Evolutionary conservation across 2,797 vertebrate species (phyloP).

Genomic region (Acridotheres tristis): DNA sequence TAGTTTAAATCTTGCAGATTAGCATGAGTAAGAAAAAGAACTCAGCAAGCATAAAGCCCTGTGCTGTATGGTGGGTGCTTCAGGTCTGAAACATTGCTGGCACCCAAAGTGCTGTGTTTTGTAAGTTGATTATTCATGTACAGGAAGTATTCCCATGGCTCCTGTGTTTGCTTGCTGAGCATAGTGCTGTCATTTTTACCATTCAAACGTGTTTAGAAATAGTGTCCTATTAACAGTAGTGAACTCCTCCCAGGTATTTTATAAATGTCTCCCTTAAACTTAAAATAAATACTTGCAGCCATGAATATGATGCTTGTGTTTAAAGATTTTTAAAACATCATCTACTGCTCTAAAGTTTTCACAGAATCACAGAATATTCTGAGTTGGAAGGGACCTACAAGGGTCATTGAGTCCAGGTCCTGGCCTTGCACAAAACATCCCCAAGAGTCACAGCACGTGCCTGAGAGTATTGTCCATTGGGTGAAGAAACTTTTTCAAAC

Average conservation of each 20-base stretch:
- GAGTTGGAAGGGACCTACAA: not conserved
- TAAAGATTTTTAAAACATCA: not conserved
- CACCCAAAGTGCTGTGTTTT: not conserved
- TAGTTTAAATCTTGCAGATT: slow-evolving; percentile 57
- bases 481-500: not conserved
- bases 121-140: not conserved
- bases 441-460: not conserved
- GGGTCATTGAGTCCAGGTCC: not conserved
- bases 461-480: not conserved
- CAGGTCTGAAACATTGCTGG: slow-evolving; percentile 12
- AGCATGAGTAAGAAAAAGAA: slow-evolving; percentile 36
- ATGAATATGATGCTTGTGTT: not conserved
- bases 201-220: not conserved
- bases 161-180: not conserved
- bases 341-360: not conserved
- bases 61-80: slow-evolving; percentile 22
- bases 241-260: not conserved
- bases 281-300: not conserved
- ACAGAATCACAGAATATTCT: not conserved
- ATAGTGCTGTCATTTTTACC: not conserved
- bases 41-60: slow-evolving; percentile 17
- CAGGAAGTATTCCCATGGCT: not conserved
- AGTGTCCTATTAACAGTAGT: not conserved
- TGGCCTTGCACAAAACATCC: not conserved
- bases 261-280: not conserved